Conservation (phyloP, 2,797 vertebrate genomes). For the Buphagus erythrorhynchus region DNA sequence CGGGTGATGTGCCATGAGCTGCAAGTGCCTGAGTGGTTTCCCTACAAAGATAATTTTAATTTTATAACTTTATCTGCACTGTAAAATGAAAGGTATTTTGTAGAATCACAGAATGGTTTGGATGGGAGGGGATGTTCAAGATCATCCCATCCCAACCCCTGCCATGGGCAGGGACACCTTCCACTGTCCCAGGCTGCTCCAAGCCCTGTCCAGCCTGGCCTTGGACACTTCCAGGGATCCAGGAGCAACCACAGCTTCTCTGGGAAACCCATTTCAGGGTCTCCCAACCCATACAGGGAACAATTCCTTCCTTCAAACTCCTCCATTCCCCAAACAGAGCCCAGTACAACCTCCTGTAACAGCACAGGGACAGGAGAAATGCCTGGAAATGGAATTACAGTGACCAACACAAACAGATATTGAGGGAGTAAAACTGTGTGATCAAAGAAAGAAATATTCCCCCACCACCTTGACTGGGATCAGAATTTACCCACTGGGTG, state of each 20-base stretch:
- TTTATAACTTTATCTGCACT: accelerated
- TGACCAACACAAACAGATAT: accelerated
- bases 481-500: background rate
- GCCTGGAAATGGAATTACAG: background rate
- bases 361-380: background rate
- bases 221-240: background rate
- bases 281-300: background rate
- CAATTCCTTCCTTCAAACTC: background rate
- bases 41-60: background rate
- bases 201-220: accelerated
- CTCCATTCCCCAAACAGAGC: background rate
- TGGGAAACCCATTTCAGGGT: background rate
- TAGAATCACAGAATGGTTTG: background rate
- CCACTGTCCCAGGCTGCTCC: accelerated
- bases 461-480: background rate
- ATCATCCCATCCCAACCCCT: background rate
- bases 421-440: background rate
- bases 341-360: accelerated
- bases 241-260: background rate
- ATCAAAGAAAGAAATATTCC: background rate
- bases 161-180: background rate
- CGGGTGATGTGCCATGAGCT: accelerated
- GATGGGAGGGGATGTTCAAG: background rate
- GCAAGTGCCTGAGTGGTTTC: background rate
- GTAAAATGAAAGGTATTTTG: background rate